Conservation (phyloP, 2,797 vertebrate species). For the Vespertilio murinus region DNA sequence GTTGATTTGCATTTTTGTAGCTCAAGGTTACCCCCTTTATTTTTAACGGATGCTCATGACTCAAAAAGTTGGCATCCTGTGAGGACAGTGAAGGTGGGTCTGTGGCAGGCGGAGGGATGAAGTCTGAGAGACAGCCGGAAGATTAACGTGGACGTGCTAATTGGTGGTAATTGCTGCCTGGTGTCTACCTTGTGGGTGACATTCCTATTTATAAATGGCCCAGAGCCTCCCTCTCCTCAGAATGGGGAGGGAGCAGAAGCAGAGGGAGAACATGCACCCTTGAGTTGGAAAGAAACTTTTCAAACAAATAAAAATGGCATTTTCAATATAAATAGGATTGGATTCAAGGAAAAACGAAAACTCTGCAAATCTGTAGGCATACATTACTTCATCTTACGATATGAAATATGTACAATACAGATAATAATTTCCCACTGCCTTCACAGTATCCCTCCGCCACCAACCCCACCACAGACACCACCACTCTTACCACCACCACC, state of each 20-base stretch:
- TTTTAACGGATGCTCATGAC: conserved; percentile 63
- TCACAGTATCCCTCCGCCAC: not conserved
- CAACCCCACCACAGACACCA: not conserved
- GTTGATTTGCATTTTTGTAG: conserved; percentile 77
- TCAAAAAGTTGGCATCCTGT: conserved; percentile 61
- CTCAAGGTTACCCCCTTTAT: conserved; percentile 76
- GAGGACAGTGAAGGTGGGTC: conserved; percentile 40
- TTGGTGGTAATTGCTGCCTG: conserved; percentile 69
- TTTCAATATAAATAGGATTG: not conserved
- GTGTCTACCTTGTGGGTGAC: conserved; percentile 69
- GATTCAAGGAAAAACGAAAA: not conserved
- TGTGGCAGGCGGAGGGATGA: conserved; percentile 61
- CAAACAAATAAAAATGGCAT: conserved; percentile 41
- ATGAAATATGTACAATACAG: not conserved
- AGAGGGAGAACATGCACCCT: not conserved
- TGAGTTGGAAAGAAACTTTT: not conserved
- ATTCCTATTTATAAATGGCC: conserved; percentile 64
- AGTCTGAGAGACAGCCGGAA: conserved; percentile 54
- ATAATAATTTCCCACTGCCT: not conserved
- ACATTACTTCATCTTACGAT: not conserved
- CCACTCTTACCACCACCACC: not conserved
- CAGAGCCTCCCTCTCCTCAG: conserved; percentile 44
- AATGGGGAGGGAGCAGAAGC: not conserved
- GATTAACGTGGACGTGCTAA: conserved; percentile 68
- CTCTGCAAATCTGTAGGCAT: not conserved